Evolutionary conservation across 2,888 invertebrate genomes (phyloP).

Genomic region (Microctonus brassicae): DNA sequence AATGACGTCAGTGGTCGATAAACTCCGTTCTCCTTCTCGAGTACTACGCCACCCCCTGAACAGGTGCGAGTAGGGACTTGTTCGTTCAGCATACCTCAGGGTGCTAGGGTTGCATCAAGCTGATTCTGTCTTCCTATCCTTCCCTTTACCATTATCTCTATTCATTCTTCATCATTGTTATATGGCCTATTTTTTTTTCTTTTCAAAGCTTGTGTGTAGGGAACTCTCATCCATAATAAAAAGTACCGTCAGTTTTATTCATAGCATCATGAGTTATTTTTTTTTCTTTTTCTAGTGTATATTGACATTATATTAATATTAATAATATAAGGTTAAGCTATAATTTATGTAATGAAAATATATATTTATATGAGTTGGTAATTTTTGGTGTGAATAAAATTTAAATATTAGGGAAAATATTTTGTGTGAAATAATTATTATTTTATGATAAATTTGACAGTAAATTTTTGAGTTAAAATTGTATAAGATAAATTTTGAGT

Average conservation of each 20-base stretch:
- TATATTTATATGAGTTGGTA: too few species aligned
- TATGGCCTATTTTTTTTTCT: slow-evolving; percentile 21
- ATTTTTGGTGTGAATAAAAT: too few species aligned
- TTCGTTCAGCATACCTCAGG: slow-evolving; percentile 21
- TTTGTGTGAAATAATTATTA: too few species aligned
- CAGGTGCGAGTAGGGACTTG: slow-evolving; percentile 30
- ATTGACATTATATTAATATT: not conserved
- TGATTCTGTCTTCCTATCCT: not conserved
- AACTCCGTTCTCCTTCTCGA: slow-evolving; percentile 59
- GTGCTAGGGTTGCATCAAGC: slow-evolving; percentile 9
- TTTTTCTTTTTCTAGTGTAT: too few species aligned
- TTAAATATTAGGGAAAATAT: too few species aligned
- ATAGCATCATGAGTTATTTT: not conserved
- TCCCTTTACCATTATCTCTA: not conserved
- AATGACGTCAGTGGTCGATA: slow-evolving; percentile 67
- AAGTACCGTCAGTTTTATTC: slow-evolving; percentile 1
- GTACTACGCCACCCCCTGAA: slow-evolving; percentile 58
- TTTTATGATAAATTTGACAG: too few species aligned
- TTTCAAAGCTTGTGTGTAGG: too few species aligned
- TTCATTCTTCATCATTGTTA: not conserved
- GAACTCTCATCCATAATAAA: slow-evolving; percentile 21
- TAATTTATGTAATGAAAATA: too few species aligned
- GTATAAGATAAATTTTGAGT: too few species aligned
- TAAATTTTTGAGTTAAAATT: too few species aligned
- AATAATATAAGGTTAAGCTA: too few species aligned